A percentile compares a stretch with the other conserved stretches of the same genome.
Evolutionary conservation across 2,113 vertebrate genomes (phyloP).

Genomic region (Nyctibius bracteatus): DNA sequence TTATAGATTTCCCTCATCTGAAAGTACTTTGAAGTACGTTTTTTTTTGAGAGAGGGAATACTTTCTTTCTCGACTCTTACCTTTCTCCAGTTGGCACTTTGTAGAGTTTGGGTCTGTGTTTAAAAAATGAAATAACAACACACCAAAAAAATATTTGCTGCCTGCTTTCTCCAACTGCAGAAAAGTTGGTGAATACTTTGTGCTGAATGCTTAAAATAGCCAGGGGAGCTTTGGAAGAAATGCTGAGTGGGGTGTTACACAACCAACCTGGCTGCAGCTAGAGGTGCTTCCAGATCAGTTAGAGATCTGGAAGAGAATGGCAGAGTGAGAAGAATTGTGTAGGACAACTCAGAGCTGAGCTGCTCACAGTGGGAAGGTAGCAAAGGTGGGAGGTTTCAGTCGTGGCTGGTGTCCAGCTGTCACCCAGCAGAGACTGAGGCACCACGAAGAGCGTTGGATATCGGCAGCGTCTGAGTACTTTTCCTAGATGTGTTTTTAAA

Average conservation of each 20-base stretch:
- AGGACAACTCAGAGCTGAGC: fast-evolving
- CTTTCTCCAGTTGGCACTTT: not conserved
- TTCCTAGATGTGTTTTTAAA: not conserved
- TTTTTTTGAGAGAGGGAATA: not conserved
- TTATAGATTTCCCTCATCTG: not conserved
- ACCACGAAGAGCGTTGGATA: not conserved
- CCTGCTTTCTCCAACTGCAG: not conserved
- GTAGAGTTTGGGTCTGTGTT: not conserved
- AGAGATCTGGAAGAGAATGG: not conserved
- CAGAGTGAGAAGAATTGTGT: not conserved
- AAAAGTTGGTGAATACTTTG: not conserved
- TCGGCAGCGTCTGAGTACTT: not conserved
- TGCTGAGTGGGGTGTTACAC: not conserved
- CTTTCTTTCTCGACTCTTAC: not conserved
- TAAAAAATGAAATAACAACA: not conserved
- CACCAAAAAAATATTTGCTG: not conserved
- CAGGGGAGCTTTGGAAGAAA: not conserved
- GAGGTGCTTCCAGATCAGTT: not conserved
- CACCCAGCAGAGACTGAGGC: not conserved
- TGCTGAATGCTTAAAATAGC: slow-evolving; percentile 15
- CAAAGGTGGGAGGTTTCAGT: not conserved
- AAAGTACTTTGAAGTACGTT: not conserved
- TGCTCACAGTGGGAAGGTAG: not conserved
- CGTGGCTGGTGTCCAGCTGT: not conserved
- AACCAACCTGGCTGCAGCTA: not conserved